These are phyloP conservation scores for Cordylochernes scorpioides DNA, from an alignment of 2,888 invertebrate species.

Conservation along the genomic window DNA sequence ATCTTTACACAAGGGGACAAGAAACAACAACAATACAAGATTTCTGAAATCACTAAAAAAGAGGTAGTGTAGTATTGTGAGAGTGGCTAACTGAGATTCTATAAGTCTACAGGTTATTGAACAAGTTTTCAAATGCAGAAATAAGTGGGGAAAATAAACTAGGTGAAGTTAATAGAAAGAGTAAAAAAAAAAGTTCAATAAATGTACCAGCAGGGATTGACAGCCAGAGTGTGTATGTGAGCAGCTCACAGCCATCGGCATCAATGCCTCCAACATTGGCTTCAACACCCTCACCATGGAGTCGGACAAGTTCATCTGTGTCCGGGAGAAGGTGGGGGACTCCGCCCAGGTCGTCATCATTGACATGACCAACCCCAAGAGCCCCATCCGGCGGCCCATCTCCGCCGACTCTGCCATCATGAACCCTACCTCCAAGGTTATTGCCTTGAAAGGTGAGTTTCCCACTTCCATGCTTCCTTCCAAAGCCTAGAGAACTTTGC, in stretches of 20 bases:
- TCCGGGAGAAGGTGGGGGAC: slow-evolving; percentile 84
- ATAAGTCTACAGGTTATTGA: no score
- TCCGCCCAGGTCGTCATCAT: slow-evolving; percentile 93
- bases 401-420: slow-evolving; percentile 97
- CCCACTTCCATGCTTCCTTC: neutral
- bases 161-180: no score
- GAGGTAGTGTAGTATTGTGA: no score
- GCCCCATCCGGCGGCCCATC: slow-evolving; percentile 82
- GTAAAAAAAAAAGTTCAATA: no score
- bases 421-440: slow-evolving; percentile 98
- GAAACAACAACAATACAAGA: no score
- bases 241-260: slow-evolving; percentile 93
- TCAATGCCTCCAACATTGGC: slow-evolving; percentile 81
- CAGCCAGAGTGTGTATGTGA: no score
- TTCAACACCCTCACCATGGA: slow-evolving; percentile 99
- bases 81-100: no score
- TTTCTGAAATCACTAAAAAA: no score
- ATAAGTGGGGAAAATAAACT: no score
- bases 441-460: slow-evolving; percentile 70
- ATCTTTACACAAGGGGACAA: no score
- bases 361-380: slow-evolving; percentile 79
- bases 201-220: no score
- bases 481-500: neutral
- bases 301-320: slow-evolving; percentile 96
- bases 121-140: no score